Percentiles rank a stretch among this genome's conserved stretches.
Evolutionary conservation across 2,888 invertebrate species (phyloP).

Genomic region (Macrophya alboannulata): DNA sequence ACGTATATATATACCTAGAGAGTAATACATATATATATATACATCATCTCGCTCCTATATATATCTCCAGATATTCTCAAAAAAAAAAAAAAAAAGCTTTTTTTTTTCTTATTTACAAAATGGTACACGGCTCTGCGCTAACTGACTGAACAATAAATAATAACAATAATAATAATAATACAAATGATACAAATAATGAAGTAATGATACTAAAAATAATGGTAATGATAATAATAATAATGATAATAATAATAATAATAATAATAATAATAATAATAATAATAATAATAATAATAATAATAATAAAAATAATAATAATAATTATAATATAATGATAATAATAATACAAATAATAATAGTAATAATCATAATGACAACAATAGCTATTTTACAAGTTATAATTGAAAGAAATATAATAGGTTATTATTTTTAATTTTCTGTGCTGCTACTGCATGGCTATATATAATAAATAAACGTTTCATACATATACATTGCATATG

Average conservation of each 20-base stretch:
- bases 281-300: slow-evolving; percentile 18
- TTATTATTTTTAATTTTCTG: neutral
- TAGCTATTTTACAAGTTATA: slow-evolving; percentile 25
- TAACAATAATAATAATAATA: slow-evolving; percentile 40
- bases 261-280: neutral
- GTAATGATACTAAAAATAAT: slow-evolving; percentile 19
- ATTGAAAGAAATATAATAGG: neutral
- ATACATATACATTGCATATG: slow-evolving; percentile 9
- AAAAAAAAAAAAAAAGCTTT: neutral
- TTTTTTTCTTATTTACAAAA: slow-evolving; percentile 61
- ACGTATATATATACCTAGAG: slow-evolving; percentile 54
- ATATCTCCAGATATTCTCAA: neutral
- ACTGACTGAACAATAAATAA: slow-evolving; percentile 17
- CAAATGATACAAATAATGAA: neutral
- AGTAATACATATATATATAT: slow-evolving; percentile 67
- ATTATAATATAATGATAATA: no score
- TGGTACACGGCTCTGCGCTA: slow-evolving; percentile 17
- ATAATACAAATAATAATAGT: slow-evolving; percentile 31
- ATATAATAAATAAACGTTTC: neutral
- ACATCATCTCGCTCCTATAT: slow-evolving; percentile 65
- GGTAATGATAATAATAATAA: slow-evolving; percentile 24
- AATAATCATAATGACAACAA: neutral
- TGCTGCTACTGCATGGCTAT: slow-evolving; percentile 11
- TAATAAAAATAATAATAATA: slow-evolving; percentile 26
- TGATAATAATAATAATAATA: neutral